Conservation (phyloP, 1,140 invertebrate species). For the Drosophila nikananu region DNA sequence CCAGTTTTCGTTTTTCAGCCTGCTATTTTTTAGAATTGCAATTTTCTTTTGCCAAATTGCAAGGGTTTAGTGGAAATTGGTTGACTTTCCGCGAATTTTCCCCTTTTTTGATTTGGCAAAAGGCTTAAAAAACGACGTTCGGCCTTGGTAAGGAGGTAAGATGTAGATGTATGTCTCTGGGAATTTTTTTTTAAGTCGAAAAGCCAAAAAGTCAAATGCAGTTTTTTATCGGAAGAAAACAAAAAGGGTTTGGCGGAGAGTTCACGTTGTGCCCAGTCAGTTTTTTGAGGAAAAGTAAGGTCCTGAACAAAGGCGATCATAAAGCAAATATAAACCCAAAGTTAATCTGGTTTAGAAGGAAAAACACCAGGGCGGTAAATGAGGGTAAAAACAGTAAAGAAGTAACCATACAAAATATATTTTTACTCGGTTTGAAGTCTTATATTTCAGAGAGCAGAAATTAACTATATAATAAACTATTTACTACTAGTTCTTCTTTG, state of each 20-base stretch:
- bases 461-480: no score
- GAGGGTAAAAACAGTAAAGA: constrained; percentile 5
- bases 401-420: neutral
- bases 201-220: constrained; percentile 78
- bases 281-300: constrained; percentile 10
- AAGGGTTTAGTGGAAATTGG: constrained; percentile 57
- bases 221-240: constrained; percentile 38
- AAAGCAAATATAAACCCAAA: constrained; percentile 52
- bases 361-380: constrained; percentile 5
- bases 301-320: constrained; percentile 7
- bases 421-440: neutral
- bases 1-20: constrained; percentile 33
- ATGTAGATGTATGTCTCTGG: constrained; percentile 12
- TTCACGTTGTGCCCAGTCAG: constrained; percentile 26
- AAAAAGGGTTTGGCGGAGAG: constrained; percentile 26
- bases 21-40: constrained; percentile 50
- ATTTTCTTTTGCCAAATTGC: constrained; percentile 50
- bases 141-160: constrained; percentile 47
- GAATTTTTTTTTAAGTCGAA: constrained; percentile 56
- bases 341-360: constrained; percentile 52
- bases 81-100: constrained; percentile 46
- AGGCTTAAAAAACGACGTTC: constrained; percentile 68
- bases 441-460: no score
- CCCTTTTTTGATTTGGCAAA: constrained; percentile 33
- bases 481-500: no score